A percentile compares a stretch with the other conserved stretches of the same genome.
Evolutionary conservation across 2,797 vertebrate species (phyloP).

Genomic region (Echeneis naucrates): DNA sequence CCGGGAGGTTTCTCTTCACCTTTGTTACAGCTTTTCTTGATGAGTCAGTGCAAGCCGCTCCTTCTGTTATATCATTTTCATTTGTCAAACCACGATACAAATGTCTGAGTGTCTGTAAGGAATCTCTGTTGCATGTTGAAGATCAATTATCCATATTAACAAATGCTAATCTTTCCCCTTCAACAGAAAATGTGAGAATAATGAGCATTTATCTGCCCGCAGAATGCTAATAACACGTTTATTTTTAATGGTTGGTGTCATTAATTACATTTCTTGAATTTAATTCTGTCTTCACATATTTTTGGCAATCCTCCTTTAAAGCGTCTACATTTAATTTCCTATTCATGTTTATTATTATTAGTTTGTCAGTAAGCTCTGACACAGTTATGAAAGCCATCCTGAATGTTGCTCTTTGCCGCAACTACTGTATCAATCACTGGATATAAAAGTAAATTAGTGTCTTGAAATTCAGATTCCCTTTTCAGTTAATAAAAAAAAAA

Average conservation of each 20-base stretch:
- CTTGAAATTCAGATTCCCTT: not conserved
- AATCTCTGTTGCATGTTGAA: not conserved
- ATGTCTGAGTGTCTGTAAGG: not conserved
- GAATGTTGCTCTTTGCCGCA: too few relatives aligned
- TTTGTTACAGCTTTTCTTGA: not conserved
- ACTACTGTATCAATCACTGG: not conserved
- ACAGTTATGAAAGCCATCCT: too few relatives aligned
- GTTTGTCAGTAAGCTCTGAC: not conserved
- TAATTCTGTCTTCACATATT: not conserved
- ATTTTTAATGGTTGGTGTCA: not conserved
- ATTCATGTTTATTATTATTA: too few relatives aligned
- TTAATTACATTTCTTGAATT: not conserved
- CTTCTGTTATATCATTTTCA: not conserved
- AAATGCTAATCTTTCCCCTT: not conserved
- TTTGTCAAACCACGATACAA: not conserved
- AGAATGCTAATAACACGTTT: not conserved
- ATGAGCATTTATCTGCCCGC: too few relatives aligned
- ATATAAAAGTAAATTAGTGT: not conserved
- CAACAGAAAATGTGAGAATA: not conserved
- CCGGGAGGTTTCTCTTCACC: not conserved
- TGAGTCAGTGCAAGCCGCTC: not conserved
- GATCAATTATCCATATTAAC: not conserved
- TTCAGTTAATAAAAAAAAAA: not conserved
- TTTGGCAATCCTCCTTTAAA: too few relatives aligned
- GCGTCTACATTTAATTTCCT: too few relatives aligned